Evolutionary conservation across 1,140 invertebrate species (phyloP), one percentile per base, ranked within the genome.

Genomic region (Euura saliciscinereae): DNA sequence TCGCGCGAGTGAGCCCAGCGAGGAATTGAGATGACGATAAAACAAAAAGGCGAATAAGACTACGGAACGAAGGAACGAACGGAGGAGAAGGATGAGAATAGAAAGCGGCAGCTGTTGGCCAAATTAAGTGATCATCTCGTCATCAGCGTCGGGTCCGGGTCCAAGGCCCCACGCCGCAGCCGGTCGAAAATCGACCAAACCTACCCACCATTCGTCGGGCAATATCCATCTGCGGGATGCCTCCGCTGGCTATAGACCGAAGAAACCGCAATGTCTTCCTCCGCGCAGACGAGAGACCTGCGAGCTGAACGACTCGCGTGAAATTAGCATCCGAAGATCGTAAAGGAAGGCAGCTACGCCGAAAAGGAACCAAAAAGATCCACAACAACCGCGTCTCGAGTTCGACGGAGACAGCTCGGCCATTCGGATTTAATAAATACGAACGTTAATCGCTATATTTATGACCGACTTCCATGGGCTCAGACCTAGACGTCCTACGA

Each of bases 101-200:
- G 13, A n/a, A 59, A 59, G 51, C 51, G 51, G 51, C 51, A 59
- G 51, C 51, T 59, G 51, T 59, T 59, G 51, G 51, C 51, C 51
- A 59, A 59, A 59, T 59, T 59, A 59, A 59, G 51, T 59, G 51
- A 59, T 59, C 51, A 59, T 59, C 51, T 59, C 51, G 51, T 59
- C 51, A 59, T 59, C 51, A 59, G 51, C 51, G 51, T 4, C 51
- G 51, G 51, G 28, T 28, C 28, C 28, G 28, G 51, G 51, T 59
- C 51, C 51, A 59, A 59, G 51, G 51, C 51, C 51, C 51, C 51
- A n/a, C 51, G 13, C 51, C 51, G 51, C 51, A 59, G 51, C 51
- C 51, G 51, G 51, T 59, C 51, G 51, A 59, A n/a, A 59, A 8
- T 59, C 51, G 51, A 59, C 28, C 28, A 28, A 28, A 28, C 28